These are phyloP conservation scores for Xiphorhynchus elegans DNA, from an alignment of 2,113 vertebrate genomes.

Conservation along the genomic window DNA sequence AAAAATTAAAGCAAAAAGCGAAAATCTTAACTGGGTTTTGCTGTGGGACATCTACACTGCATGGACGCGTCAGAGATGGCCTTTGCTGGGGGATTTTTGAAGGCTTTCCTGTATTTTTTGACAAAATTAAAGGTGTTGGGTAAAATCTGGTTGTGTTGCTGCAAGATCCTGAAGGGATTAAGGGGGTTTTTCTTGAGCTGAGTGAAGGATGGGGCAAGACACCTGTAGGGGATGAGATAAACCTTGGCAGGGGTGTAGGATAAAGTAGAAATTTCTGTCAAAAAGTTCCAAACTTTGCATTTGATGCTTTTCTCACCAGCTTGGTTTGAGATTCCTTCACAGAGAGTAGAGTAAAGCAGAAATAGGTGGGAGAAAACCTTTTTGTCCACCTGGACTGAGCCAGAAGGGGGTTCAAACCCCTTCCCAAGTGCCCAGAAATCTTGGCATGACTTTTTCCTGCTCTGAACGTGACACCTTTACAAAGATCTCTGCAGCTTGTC, in stretches of 20 bases:
- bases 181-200: neutral
- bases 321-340: too few species aligned
- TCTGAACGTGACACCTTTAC: too few species aligned
- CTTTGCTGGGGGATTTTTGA: neutral
- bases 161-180: neutral
- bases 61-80: too few species aligned
- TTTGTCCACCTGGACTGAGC: too few species aligned
- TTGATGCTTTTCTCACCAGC: neutral
- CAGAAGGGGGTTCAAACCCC: too few species aligned
- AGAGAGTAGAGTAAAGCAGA: too few species aligned
- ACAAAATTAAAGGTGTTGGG: neutral
- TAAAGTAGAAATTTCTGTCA: neutral
- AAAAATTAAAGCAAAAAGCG: neutral
- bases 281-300: neutral
- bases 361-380: too few species aligned
- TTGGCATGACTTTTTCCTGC: too few species aligned
- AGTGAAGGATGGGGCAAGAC: neutral
- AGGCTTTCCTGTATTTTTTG: neutral
- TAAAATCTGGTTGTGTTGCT: neutral
- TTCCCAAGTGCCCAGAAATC: too few species aligned
- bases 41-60: neutral
- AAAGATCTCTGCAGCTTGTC: too few species aligned
- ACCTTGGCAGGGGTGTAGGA: neutral
- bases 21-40: neutral
- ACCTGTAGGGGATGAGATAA: neutral